These are phyloP conservation scores for Acromyrmex charruanus DNA, from an alignment of 1,140 invertebrate genomes.

Conservation along the genomic window DNA sequence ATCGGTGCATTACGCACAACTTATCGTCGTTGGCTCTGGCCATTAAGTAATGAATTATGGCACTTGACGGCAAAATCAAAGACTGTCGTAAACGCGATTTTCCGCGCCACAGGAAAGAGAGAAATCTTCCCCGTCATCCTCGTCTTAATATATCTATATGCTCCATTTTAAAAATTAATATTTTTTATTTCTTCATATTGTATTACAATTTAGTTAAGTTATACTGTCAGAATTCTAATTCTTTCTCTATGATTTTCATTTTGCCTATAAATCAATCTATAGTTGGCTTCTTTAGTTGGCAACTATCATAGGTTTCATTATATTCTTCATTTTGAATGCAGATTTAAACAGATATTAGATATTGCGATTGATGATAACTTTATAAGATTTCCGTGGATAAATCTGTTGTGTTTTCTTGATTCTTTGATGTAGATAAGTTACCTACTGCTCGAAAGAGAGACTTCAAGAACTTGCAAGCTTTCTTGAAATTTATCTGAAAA, in stretches of 20 bases:
- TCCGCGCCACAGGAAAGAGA: neutral
- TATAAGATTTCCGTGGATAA: conserved; percentile 20
- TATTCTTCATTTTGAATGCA: neutral
- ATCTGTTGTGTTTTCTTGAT: neutral
- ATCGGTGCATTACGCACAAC: conserved; percentile 59
- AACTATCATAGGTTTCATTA: neutral
- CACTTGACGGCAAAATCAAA: conserved; percentile 13
- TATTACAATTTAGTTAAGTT: neutral
- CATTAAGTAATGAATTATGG: conserved; percentile 42
- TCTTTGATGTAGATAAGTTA: conserved; percentile 77
- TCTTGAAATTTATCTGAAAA: conserved; percentile 32
- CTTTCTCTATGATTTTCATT: neutral
- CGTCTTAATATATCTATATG: neutral
- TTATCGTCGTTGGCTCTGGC: conserved; percentile 25
- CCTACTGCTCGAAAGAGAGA: conserved; percentile 60
- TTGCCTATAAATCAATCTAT: neutral
- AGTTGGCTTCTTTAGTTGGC: conserved; percentile 17
- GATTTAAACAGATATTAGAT: conserved; percentile 19
- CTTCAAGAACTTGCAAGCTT: conserved; percentile 7
- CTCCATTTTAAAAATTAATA: neutral
- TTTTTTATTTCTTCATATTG: neutral
- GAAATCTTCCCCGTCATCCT: neutral
- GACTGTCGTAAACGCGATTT: neutral
- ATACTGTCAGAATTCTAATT: neutral
- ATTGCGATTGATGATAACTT: conserved; percentile 51